phyloP scores from a whole-genome alignment of 2,888 invertebrate genomes.

The Epinotia demarniana region DNA sequence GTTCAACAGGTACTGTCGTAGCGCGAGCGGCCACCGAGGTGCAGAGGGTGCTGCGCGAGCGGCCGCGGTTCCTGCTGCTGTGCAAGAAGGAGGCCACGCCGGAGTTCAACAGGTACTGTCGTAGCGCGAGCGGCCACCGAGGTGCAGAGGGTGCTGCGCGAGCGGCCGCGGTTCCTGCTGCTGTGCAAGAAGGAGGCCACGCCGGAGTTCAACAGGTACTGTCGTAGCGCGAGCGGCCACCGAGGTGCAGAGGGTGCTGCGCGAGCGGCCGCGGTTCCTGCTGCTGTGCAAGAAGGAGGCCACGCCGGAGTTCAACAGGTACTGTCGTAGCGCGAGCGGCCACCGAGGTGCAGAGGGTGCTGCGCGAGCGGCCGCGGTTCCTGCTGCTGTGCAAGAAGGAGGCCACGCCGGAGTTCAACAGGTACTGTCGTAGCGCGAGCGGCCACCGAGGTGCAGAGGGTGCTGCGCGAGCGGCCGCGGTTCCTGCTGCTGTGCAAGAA shows the following conservation, averaged over 20 bases:
- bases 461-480: slow-evolving; percentile 83
- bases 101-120: slow-evolving; percentile 91
- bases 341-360: slow-evolving; percentile 87
- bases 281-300: slow-evolving; percentile 89
- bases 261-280: slow-evolving; percentile 82
- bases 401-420: slow-evolving; percentile 91
- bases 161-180: slow-evolving; percentile 83
- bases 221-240: no score
- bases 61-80: slow-evolving; percentile 84
- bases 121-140: no score
- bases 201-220: slow-evolving; percentile 90
- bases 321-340: no score
- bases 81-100: slow-evolving; percentile 91
- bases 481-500: slow-evolving; percentile 86
- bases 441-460: slow-evolving; percentile 86
- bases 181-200: slow-evolving; percentile 91
- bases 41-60: slow-evolving; percentile 82
- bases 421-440: no score
- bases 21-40: slow-evolving; percentile 90
- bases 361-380: slow-evolving; percentile 81
- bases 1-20: slow-evolving; percentile 90
- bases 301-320: slow-evolving; percentile 90
- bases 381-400: slow-evolving; percentile 87
- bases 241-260: slow-evolving; percentile 87
- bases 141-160: slow-evolving; percentile 84